These are phyloP conservation scores for Tapirus terrestris DNA, from an alignment of 2,113 vertebrate species.

Conservation along the genomic window DNA sequence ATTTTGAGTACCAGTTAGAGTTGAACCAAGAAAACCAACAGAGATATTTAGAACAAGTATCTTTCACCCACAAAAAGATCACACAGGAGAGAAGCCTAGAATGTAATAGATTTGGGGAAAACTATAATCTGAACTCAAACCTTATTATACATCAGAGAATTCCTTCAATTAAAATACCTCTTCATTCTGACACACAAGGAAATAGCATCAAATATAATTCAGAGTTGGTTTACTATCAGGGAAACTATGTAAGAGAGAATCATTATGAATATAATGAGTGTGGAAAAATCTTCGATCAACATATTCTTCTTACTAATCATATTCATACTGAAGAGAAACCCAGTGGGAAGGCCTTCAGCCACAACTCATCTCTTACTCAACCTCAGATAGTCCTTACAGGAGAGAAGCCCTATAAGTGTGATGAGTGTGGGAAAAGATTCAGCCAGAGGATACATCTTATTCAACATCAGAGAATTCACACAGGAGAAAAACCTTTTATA, in stretches of 20 bases:
- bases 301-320: conserved; percentile 61
- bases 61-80: conserved; percentile 37
- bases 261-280: conserved; percentile 55
- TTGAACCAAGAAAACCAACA: conserved; percentile 61
- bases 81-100: conserved; percentile 49
- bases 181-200: conserved; percentile 52
- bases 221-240: conserved; percentile 51
- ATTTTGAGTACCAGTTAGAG: conserved; percentile 62
- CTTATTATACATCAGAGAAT: conserved; percentile 60
- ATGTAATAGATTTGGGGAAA: conserved; percentile 61
- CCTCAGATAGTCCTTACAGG: conserved; percentile 70
- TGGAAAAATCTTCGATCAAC: conserved; percentile 71
- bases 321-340: conserved; percentile 63
- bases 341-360: conserved; percentile 58
- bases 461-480: conserved; percentile 79
- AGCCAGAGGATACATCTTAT: conserved; percentile 77
- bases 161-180: conserved; percentile 62
- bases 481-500: conserved; percentile 73
- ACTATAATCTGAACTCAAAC: conserved; percentile 64
- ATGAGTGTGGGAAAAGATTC: conserved; percentile 79
- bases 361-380: conserved; percentile 53
- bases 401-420: conserved; percentile 76
- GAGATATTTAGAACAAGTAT: conserved; percentile 35
- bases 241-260: conserved; percentile 62
- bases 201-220: conserved; percentile 57